A percentile compares a stretch with the other conserved stretches of the same genome.
phyloP scores from a whole-genome alignment of 2,888 invertebrate species.

The Aleiodes testaceus region DNA sequence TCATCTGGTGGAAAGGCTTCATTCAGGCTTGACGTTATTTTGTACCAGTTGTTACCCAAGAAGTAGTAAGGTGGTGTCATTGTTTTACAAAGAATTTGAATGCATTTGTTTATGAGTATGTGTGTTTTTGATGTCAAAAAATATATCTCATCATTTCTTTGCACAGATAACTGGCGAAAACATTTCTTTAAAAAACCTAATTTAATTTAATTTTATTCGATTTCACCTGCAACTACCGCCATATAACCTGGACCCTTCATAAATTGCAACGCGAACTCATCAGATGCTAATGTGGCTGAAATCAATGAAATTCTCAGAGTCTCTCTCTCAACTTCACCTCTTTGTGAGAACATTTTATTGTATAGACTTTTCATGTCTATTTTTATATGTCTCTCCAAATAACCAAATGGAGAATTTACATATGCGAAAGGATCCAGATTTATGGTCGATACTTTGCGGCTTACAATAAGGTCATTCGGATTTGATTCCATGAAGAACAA shows the following conservation, averaged over 20 bases:
- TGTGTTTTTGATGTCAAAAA: constrained; percentile 52
- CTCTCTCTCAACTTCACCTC: constrained; percentile 30
- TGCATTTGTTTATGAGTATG: constrained; percentile 51
- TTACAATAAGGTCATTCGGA: not conserved
- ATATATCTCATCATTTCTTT: constrained; percentile 13
- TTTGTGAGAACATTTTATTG: constrained; percentile 16
- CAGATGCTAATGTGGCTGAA: constrained; percentile 33
- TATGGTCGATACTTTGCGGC: too few relatives aligned
- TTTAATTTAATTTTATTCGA: constrained; percentile 1
- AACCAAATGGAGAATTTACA: constrained; percentile 51
- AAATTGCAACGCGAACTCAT: too few relatives aligned
- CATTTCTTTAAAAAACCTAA: constrained; percentile 45
- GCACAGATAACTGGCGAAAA: constrained; percentile 44
- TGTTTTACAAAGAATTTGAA: constrained; percentile 38
- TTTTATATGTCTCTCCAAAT: constrained; percentile 49
- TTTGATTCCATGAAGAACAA: constrained; percentile 44
- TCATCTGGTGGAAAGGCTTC: constrained; percentile 33
- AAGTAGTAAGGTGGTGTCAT: constrained; percentile 36
- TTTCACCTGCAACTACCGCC: constrained; percentile 48
- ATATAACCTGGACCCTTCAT: constrained; percentile 43
- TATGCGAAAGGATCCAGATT: constrained; percentile 44
- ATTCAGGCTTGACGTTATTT: constrained; percentile 40
- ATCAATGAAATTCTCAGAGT: constrained; percentile 50
- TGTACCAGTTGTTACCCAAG: constrained; percentile 51
- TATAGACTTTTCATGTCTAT: too few relatives aligned